Conservation (phyloP, 2,888 invertebrate genomes). For the Hyalella azteca region DNA sequence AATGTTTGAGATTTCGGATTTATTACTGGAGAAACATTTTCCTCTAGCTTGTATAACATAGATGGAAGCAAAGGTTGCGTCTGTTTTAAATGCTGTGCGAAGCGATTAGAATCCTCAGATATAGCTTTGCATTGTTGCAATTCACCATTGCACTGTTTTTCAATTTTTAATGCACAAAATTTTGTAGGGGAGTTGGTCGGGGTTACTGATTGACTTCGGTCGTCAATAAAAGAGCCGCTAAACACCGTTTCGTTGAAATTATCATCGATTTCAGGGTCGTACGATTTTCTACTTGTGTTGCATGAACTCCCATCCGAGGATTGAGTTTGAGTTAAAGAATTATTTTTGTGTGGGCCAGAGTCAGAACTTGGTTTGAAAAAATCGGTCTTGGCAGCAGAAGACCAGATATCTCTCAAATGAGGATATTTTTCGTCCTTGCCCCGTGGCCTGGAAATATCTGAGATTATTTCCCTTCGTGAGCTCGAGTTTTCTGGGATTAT, state of each 20-base stretch:
- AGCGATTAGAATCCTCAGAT: too few relatives aligned
- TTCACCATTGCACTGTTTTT: background rate
- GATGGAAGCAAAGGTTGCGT: too few relatives aligned
- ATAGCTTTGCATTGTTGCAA: too few relatives aligned
- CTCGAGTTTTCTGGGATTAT: background rate
- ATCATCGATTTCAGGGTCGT: background rate
- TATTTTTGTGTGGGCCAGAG: background rate
- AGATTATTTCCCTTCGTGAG: background rate
- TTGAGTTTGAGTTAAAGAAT: background rate
- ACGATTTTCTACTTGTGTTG: background rate
- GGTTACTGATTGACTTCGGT: background rate
- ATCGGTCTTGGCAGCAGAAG: background rate
- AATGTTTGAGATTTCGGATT: background rate
- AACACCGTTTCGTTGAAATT: background rate
- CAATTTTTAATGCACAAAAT: background rate
- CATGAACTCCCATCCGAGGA: background rate
- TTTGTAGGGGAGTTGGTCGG: conserved; percentile 1
- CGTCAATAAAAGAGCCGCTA: background rate
- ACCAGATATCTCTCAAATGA: background rate
- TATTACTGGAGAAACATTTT: background rate
- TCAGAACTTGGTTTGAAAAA: background rate
- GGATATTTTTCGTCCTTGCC: background rate
- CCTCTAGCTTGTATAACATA: too few relatives aligned
- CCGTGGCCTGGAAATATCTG: background rate
- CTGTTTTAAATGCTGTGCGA: too few relatives aligned